Conservation (phyloP, 2,888 invertebrate genomes). For the Strigamia transsilvanica region DNA sequence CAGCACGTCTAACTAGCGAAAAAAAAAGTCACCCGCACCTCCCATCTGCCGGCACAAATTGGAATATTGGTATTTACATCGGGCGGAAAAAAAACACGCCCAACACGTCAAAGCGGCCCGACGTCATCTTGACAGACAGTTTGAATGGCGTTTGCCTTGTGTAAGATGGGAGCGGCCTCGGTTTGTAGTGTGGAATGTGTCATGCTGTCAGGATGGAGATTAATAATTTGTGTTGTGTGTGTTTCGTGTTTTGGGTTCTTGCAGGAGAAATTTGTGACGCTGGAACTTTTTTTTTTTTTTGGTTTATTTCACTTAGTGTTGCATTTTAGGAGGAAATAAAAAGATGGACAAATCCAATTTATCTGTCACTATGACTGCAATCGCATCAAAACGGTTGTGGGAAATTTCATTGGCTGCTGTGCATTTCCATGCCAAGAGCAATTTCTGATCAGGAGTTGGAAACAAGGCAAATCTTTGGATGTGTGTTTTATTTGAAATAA, state of each 20-base stretch:
- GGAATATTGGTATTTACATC: constrained; percentile 44
- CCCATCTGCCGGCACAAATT: neutral
- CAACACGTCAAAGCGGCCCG: constrained; percentile 42
- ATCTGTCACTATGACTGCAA: constrained; percentile 32
- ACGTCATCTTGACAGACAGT: constrained; percentile 40
- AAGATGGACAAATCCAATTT: constrained; percentile 40
- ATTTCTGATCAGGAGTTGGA: too few relatives aligned
- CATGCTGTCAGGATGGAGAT: neutral
- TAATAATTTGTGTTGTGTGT: neutral
- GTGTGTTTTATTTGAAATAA: constrained; percentile 17
- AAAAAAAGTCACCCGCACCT: too few relatives aligned
- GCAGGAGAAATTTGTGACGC: constrained; percentile 14
- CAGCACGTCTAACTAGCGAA: neutral
- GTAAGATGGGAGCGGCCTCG: constrained; percentile 26
- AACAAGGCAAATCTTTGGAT: neutral
- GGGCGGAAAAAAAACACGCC: constrained; percentile 7
- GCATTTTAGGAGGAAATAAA: constrained; percentile 23
- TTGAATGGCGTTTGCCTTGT: constrained; percentile 7
- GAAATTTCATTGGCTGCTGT: constrained; percentile 29
- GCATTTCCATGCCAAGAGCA: constrained; percentile 26
- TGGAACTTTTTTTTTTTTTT: neutral
- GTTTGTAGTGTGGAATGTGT: constrained; percentile 18
- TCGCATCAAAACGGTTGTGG: constrained; percentile 22
- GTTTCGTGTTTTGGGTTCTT: neutral
- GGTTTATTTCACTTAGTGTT: neutral